Evolutionary conservation across 2,888 invertebrate species (phyloP), one percentile per base, ranked within the genome.

Genomic region (Flexamia atlantica): DNA sequence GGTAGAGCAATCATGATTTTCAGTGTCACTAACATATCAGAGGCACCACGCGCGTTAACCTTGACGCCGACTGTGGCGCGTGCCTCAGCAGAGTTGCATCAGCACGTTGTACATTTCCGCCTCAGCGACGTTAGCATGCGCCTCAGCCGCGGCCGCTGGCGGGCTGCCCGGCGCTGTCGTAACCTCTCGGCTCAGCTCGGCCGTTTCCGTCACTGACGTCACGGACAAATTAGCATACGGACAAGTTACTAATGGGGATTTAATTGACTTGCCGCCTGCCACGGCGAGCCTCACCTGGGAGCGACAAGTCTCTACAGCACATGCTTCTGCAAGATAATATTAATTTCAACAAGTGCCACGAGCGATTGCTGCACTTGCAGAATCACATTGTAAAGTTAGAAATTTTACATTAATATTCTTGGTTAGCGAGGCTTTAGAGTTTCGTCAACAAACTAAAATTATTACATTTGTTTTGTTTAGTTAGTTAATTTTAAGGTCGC

Each of bases 241-340:
- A 79, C 79, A 36, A 57, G 79, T 57, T 79, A 57, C 79, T 79
- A 79, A 79, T 57, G 17, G 76, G 28, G 46, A 76, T 76, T 76
- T 76, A 76, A 76, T 76, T 76, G 76, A 76, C 46, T 76, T 40
- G 72, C 68, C 70, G 70, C 70, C 70, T 70, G 32, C 70, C 40
- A 36, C 68, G 68, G 0, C 70, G 2, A 4, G 4, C 70, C 36
- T 36, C 36, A 36, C 32, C 40, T 70, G 20, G 10, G 12, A 10
- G 57, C 3, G 9, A 12, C 57, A 36, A 7, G 9, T 36, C 36
- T 36, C 36, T 4, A 36, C 36, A 36, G 36, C 36, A 36, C n/a
- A n/a, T n/a, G n/a, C n/a, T n/a, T n/a, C n/a, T n/a, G n/a, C n/a
- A n/a, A n/a, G n/a, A n/a, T n/a, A n/a, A n/a, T n/a, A n/a, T n/a